Evolutionary conservation across 2,797 vertebrate genomes (phyloP), one percentile per base, ranked within the genome.

Genomic region (Tarsius wallacei): DNA sequence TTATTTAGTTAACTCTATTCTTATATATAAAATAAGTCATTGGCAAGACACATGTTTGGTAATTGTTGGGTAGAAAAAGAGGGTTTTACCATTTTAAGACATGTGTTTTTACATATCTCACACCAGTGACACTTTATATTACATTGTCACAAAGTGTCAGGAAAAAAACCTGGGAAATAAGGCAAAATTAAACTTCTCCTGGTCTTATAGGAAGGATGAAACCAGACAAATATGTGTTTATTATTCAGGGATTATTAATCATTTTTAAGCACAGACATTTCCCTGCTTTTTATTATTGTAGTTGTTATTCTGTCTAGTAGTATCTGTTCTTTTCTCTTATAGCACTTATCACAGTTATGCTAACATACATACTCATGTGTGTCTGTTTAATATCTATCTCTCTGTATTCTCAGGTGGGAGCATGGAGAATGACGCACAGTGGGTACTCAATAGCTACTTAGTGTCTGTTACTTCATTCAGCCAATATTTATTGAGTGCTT

Each of bases 1-100:
- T 73, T 59, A 94, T 84, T 71, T 66, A 95, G 57, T 95, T 97
- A 98, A 91, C 82, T 88, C 31, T 87, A 90, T 88, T 85, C 84
- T 90, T 97, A 93, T 33, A 93, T 33, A 63, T 71, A 21, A 80
- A 87, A 76, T 24, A 92, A 16, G 1, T 92, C 57, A 90, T 85
- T 22, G 53, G 14, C 2, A 90, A 87, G n/a, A n/a, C 33, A 22
- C 22, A 1, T 12, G 15, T 16, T 83, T 31, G 17, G 3, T 84
- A 15, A 47, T 26, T 78, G 1, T 47, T 49, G 2, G 17, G 12
- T 36, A 74, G 59, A 36, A 63, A 82, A 87, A 96, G 42, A 42
- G 42, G 42, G 5, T 42, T 28, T 97, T 57, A 64, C 24, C 53
- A 71, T 59, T 59, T 85, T 87, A 64, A 28, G 36, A 14, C 17